Evolutionary conservation across 2,888 invertebrate genomes (phyloP), one percentile per base, ranked within the genome.

Genomic region (Agrochola lota): DNA sequence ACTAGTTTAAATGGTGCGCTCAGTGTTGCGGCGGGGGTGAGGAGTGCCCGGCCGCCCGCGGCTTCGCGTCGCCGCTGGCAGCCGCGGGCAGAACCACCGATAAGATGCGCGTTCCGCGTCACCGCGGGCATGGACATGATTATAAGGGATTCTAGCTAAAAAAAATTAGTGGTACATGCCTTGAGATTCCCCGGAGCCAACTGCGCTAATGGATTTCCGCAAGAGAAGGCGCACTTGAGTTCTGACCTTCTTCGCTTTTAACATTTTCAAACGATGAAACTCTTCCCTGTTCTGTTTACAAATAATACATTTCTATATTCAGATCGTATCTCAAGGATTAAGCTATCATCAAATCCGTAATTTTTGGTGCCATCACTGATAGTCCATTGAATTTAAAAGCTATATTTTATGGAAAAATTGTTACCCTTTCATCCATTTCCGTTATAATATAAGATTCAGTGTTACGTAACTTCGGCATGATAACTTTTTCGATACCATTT

Each of bases 381-480:
- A 64, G 15, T 23, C 2, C 30, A 17, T 20, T 4, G 9, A 30
- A 35, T 76, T 75, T 30, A 75, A 35, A 59, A 49, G 35, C 7
- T 15, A n/a, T 9, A 35, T 26, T 40, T 49, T 49, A 35, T 46
- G 12, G 17, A n/a, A 23, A 60, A 26, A 57, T 9, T 60, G 43
- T 64, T 91, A 97, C 96, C 92, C 95, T 92, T 90, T 97, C 96
- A 80, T 96, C 97, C 93, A 97, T 95, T 92, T 97, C 96, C 86
- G 91, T 94, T 72, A 93, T 82, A 78, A 97, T 96, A 83, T 97
- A 96, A 63, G 78, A 92, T 92, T 96, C 95, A 7, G 97, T 97
- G 75, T 96, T 96, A 17, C 90, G 90, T 69, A 96, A 87, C 83
- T 96, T 96, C 8, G 96, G 97, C 91, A 97, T 92, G 20, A 96